Base-by-base conservation (phyloP, 2,797 vertebrate species). In the Gobionotothen gibberifrons region DNA sequence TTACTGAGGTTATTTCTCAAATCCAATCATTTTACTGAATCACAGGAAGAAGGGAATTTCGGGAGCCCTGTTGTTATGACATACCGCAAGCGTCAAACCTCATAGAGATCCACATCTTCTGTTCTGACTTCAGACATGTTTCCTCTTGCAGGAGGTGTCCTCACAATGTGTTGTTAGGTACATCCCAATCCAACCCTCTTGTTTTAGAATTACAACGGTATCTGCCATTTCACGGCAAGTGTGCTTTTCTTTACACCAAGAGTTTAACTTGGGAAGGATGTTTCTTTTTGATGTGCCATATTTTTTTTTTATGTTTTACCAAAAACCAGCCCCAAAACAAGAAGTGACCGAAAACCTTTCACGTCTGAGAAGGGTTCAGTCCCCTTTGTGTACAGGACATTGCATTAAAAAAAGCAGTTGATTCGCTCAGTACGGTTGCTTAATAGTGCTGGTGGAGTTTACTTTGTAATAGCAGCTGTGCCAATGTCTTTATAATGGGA, bases 371-470 rank as follows among this genome's bases (percentile, higher is more conserved):
- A 85, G 76, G 85, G 85, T 59, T 73, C 3, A 14, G 43, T 26
- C 69, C 83, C 82, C 79, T 91, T 83, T 21, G 10, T 92, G 92
- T 92, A 92, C 89, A 92, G 90, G 82, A 90, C 76, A 88, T 81
- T 78, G 85, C 82, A 83, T 86, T 86, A 74, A 84, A 76, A 36
- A 81, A 89, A 84, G 62, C 82, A 86, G 86, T 87, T 80, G 77
- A 86, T 83, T 91, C 68, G 76, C 86, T 88, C 76, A 68, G 78
- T 88, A 69, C 75, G 53, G 85, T 91, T 86, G 85, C 88, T 91
- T 90, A 85, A 85, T 90, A 90, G 81, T 92, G 87, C 87, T 90
- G 90, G 87, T 90, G 83, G 89, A 90, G 86, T 90, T 93, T 90
- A 89, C 79, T 90, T 91, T 92, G 84, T 90, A 90, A 84, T 90